Conservation (phyloP, 2,113 vertebrate genomes). For the Pedionomus torquatus region DNA sequence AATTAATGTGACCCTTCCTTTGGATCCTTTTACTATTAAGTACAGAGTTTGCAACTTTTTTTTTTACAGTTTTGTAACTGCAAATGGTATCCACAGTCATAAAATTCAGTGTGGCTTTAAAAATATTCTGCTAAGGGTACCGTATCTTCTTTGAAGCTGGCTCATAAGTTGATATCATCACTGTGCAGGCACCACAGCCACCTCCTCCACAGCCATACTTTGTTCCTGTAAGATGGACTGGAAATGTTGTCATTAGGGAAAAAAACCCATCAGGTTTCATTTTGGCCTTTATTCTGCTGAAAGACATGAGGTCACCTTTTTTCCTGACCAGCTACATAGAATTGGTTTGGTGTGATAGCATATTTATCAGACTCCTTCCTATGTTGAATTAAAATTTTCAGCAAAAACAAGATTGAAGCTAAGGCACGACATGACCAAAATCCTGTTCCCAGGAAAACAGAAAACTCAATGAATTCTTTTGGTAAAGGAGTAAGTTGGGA, state of each 20-base stretch:
- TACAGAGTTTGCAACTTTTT: neutral
- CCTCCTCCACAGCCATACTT: conserved; percentile 88
- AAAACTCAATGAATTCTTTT: neutral
- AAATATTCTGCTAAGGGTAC: conserved; percentile 71
- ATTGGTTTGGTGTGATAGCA: neutral
- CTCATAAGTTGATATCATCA: conserved; percentile 86
- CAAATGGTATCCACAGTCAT: neutral
- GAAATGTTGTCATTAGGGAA: conserved; percentile 38
- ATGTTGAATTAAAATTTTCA: neutral
- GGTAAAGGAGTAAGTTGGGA: neutral
- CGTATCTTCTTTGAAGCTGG: conserved; percentile 72
- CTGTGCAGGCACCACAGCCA: conserved; percentile 83
- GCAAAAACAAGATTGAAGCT: neutral
- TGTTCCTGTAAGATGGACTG: conserved; percentile 82
- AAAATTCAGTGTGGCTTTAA: neutral
- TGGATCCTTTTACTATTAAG: neutral
- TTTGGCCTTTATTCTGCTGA: neutral
- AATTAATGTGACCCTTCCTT: neutral
- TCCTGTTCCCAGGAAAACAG: neutral
- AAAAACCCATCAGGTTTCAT: neutral
- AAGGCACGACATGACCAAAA: neutral
- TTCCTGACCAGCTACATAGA: neutral
- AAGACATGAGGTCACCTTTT: neutral
- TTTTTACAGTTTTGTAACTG: neutral
- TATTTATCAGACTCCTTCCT: neutral